A percentile compares a stretch with the other conserved stretches of the same genome.
These are phyloP conservation scores for Aramus guarauna DNA, from an alignment of 2,113 vertebrate genomes.

Conservation along the genomic window DNA sequence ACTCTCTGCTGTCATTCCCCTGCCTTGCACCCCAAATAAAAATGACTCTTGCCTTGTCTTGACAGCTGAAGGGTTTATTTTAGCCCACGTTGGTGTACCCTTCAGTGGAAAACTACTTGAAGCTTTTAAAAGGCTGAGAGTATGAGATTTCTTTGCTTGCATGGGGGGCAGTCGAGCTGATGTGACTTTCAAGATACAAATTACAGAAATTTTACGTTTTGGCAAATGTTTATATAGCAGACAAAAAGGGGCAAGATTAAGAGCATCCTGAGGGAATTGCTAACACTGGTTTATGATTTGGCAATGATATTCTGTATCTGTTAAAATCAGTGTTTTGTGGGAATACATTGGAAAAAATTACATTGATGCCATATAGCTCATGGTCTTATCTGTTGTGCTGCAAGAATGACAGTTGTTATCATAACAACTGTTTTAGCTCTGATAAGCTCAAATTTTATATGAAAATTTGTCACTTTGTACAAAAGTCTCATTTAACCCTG, in stretches of 20 bases:
- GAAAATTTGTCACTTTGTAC: neutral
- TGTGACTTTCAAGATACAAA: neutral
- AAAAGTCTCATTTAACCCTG: neutral
- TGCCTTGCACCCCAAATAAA: neutral
- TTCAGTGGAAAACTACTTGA: neutral
- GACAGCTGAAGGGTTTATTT: conserved; percentile 23
- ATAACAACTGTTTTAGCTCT: neutral
- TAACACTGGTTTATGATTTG: neutral
- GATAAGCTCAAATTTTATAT: neutral
- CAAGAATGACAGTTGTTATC: neutral
- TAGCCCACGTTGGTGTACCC: neutral
- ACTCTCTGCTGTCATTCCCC: neutral
- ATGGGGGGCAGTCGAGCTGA: neutral
- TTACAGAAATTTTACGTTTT: neutral
- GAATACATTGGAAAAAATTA: neutral
- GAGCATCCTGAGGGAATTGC: neutral
- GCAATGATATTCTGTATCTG: neutral
- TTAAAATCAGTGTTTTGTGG: neutral
- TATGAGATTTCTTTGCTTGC: neutral
- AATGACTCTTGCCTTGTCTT: conserved; percentile 3
- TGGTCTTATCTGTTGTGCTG: neutral
- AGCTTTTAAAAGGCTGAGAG: neutral
- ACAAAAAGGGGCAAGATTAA: neutral
- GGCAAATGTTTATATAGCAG: neutral
- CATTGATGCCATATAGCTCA: neutral